phyloP scores from a whole-genome alignment of 2,888 invertebrate species.

The Ectemnius continuus region DNA sequence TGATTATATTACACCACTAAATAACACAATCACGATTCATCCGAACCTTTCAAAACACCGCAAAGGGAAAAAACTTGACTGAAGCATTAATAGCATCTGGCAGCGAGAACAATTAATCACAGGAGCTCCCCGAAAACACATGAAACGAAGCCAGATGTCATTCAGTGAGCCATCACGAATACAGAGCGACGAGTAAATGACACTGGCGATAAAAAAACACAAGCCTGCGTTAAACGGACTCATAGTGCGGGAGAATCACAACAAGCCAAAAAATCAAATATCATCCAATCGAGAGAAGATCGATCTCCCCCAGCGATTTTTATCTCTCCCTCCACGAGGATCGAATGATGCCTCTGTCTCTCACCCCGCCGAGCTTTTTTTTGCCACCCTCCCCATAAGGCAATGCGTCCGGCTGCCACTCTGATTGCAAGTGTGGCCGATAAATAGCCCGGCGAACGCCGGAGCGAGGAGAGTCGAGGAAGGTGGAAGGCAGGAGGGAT shows the following conservation, averaged over 20 bases:
- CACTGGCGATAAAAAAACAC: not conserved
- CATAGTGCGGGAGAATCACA: not conserved
- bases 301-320: slow-evolving; percentile 32
- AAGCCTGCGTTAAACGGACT: not conserved
- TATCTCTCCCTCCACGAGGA: slow-evolving; percentile 34
- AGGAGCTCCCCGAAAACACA: not conserved
- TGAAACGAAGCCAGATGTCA: slow-evolving; percentile 45
- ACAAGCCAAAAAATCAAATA: slow-evolving; percentile 42
- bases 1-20: too few relatives aligned
- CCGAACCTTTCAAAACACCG: too few relatives aligned
- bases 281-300: slow-evolving; percentile 9
- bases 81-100: slow-evolving; percentile 11
- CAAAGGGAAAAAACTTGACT: not conserved
- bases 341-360: slow-evolving; percentile 4
- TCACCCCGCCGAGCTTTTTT: not conserved
- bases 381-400: too few relatives aligned
- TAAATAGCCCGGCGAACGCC: not conserved
- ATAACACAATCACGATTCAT: too few relatives aligned
- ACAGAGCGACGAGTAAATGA: not conserved
- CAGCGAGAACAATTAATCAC: slow-evolving; percentile 24
- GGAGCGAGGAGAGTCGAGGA: too few relatives aligned
- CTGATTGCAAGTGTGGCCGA: not conserved
- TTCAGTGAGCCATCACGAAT: slow-evolving; percentile 14
- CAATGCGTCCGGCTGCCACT: too few relatives aligned
- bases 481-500: slow-evolving; percentile 4